Evolutionary conservation across 1,140 invertebrate species (phyloP), one percentile per base, ranked within the genome.

Genomic region (Vanessa tameamea): DNA sequence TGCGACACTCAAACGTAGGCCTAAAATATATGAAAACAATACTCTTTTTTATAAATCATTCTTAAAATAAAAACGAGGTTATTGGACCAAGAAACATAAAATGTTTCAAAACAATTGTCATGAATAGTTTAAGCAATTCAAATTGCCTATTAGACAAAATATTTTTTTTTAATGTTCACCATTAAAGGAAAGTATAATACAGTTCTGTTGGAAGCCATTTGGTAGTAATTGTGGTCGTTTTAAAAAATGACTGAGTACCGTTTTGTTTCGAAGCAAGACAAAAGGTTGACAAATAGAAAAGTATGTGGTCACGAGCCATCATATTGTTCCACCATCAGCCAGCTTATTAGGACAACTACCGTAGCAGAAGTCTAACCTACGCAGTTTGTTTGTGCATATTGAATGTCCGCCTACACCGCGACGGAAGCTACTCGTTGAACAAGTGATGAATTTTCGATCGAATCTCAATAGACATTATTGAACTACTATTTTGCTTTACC

Each of bases 331-430:
- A 50, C 53, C 67, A 55, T 65, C 66, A 16, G 16, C 5, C 9
- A 43, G 66, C 72, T 70, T 78, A 77, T 73, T 75, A 70, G 64
- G 68, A 63, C 70, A 75, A 86, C 84, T 86, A 84, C 84, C 75
- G 84, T 83, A 77, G 72, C 84, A 80, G 84, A 80, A 86, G 84
- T 83, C 78, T 84, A 69, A 73, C 65, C 72, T 70, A 70, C 72
- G 76, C 82, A 81, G 80, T 78, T 70, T 79, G 71, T 69, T 47
- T 48, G 50, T 64, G 57, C 16, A 31, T 8, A 20, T 47, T 66
- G 50, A 72, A 53, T 72, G 47, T 57, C 2, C 66, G 51, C 66
- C 51, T 57, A 31, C 51, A 15, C 51, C 15, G 31, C 47, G 14
- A 70, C 75, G 72, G 73, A 79, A 69, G 68, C 65, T 68, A 67